These are phyloP conservation scores for Panthera tigris DNA, from an alignment of 2,113 vertebrate species.

Conservation along the genomic window DNA sequence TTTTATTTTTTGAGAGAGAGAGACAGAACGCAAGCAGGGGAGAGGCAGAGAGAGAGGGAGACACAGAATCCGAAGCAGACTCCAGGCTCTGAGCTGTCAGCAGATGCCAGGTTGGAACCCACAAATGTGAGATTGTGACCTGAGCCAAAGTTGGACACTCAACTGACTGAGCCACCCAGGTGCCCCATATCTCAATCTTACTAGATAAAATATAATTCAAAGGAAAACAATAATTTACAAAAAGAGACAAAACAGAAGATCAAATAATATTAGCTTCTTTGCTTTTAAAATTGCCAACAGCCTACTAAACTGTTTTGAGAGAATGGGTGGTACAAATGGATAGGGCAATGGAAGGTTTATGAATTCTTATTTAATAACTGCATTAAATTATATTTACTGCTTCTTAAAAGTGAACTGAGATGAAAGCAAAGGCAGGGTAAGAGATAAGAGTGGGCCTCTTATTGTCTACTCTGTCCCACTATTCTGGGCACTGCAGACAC, in stretches of 20 bases:
- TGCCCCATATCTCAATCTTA: too few species aligned
- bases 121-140: too few species aligned
- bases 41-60: too few species aligned
- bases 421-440: neutral
- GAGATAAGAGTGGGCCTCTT: neutral
- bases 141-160: too few species aligned
- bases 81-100: too few species aligned
- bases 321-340: neutral
- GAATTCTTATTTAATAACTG: neutral
- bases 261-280: neutral
- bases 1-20: too few species aligned
- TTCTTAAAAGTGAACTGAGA: neutral
- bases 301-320: neutral
- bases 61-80: too few species aligned
- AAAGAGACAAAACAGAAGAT: neutral
- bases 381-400: neutral
- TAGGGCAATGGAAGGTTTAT: neutral
- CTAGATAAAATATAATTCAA: conserved; percentile 23
- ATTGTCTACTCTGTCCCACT: neutral
- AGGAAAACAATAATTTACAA: neutral
- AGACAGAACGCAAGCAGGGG: too few species aligned
- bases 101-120: too few species aligned
- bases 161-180: too few species aligned
- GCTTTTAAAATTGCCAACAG: conserved; percentile 13
- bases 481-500: neutral